Evolutionary conservation across 2,797 vertebrate genomes (phyloP).

Genomic region (Lepus townsendii): DNA sequence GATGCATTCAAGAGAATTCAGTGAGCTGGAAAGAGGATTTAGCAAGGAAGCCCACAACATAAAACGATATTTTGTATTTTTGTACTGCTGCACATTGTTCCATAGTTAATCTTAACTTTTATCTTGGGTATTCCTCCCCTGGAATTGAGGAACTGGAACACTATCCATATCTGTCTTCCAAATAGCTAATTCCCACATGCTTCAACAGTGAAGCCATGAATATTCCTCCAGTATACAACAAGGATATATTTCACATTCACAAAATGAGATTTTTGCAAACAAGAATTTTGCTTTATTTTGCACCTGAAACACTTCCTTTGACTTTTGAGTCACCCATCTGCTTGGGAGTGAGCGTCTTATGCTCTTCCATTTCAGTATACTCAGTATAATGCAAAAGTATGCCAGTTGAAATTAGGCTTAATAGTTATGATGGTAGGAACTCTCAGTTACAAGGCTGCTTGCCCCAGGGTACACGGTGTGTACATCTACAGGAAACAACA

Average conservation of each 20-base stretch:
- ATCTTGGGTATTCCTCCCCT: constrained; percentile 34
- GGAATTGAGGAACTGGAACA: not conserved
- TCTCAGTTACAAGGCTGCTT: not conserved
- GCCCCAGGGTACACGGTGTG: not conserved
- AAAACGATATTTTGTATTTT: constrained; percentile 59
- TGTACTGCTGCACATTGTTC: not conserved
- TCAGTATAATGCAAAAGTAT: not conserved
- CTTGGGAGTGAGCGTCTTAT: not conserved
- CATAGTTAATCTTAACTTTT: constrained; percentile 57
- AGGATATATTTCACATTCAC: constrained; percentile 41
- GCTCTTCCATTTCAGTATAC: constrained; percentile 2
- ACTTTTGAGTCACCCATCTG: not conserved
- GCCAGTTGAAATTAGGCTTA: not conserved
- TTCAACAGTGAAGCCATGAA: not conserved
- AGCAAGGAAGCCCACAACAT: not conserved
- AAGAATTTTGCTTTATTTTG: constrained; percentile 59
- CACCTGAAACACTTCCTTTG: not conserved
- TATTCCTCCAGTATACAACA: not conserved
- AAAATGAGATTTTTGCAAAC: constrained; percentile 54
- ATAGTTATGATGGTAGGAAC: not conserved
- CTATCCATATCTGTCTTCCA: constrained; percentile 47
- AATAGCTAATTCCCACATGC: constrained; percentile 22
- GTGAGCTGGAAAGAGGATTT: constrained; percentile 58
- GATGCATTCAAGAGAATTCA: constrained; percentile 50
- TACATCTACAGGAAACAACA: not conserved